Base-by-base conservation (phyloP, 2,797 vertebrate species). In the Rhinella marina region DNA sequence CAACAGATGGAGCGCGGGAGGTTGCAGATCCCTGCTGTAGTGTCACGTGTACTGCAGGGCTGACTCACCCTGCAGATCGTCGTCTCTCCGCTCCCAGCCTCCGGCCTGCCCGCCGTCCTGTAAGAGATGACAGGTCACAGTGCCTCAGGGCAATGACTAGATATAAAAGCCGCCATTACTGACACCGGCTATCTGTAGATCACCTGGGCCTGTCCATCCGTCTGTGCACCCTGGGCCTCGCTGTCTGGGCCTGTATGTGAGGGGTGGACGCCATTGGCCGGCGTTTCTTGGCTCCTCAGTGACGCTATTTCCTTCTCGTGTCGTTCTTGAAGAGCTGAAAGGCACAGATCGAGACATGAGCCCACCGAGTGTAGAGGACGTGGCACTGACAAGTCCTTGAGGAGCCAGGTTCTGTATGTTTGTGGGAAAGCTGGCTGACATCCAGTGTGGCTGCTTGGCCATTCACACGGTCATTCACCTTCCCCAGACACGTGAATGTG, bases 271-370 rank as follows among this genome's bases (percentile, higher is more conserved):
- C 70, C 59, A n/a, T 73, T 84, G 13, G 52, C 21, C 16, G 52
- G 77, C 0, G 29, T 12, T 68, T 86, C 78, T 29, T 83, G 88
- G 25, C 32, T n/a, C 23, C 19, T 83, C 41, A 84, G 59, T 12
- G 85, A 59, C 2, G 92, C 93, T 11, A 92, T 82, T 80, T 96
- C 94, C 68, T 91, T 93, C 86, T 94, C 95, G 17, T 90, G 94
- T 88, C 91, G 94, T 21, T 97, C 96, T 92, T 97, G 96, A 76
- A 97, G 92, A 77, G 93, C 97, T 97, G 91, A 66, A 82, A 64
- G 48, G 27, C 54, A 76, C 8, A 80, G 59, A 66, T 29, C 16
- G 29, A 19, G 5, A 79, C 48, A 68, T 11, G 23, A 50, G 68
- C 27, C 11, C 23, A 41, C 32, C 62, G 56, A 29, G 6, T 2